Base-by-base conservation (phyloP, 2,113 vertebrate genomes). In the Bungarus multicinctus region DNA sequence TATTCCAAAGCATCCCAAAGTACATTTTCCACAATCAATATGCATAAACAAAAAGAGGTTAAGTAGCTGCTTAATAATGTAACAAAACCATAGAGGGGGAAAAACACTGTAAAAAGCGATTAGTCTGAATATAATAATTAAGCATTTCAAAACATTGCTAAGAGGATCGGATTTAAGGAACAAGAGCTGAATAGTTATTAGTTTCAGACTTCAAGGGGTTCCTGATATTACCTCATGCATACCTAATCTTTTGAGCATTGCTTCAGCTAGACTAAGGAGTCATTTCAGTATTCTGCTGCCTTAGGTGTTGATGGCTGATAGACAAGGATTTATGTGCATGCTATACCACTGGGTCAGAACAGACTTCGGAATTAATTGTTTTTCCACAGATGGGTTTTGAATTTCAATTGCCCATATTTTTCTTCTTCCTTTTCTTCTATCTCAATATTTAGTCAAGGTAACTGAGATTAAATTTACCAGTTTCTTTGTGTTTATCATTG, bases 361-460 rank as follows among this genome's bases (percentile, higher is more conserved):
- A 5, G 87, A 96, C 93, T 93, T 91, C 95, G 93, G 96, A 96
- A 96, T 96, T 94, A 97, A 95, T 96, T 96, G 94, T 96, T 97
- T 86, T 93, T 47, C 54, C 0, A 0, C 3, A 30, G 93, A 95
- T 52, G 60, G 94, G 94, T 89, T 88, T 93, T 96, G 96, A 95
- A 95, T 97, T 90, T 92, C 22, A 94, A 96, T 93, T 95, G 90
- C 27, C 43, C 89, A 96, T 92, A n/a, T 69, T 55, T 55, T 95
- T 92, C 86, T 25, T 34, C 45, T 50, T 54, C 34, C 57, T 50
- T 91, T 94, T 94, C 89, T 85, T 20, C 91, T 34, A 90, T 93
- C 96, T 96, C 94, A 94, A 60, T 96, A 96, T 97, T 97, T 97
- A 97, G 95, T 93, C 91, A 95, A 95, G 91, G 92, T 81, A 93